Evolutionary conservation across 2,113 vertebrate species (phyloP).

Genomic region (Delphinus delphis): DNA sequence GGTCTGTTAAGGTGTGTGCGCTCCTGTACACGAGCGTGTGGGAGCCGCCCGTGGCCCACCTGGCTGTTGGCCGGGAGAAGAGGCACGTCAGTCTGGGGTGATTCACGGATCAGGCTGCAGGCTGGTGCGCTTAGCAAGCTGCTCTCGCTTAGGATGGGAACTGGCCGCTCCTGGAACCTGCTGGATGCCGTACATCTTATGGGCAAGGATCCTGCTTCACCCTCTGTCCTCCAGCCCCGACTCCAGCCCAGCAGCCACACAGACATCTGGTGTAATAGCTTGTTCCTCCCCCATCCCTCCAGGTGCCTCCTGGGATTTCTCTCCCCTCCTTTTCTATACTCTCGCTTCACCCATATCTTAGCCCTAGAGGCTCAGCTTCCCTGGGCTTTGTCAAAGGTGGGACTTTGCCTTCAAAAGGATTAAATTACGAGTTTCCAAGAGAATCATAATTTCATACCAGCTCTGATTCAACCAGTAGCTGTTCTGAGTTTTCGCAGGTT

Average conservation of each 20-base stretch:
- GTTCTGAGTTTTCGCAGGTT: background rate
- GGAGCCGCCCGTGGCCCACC: fast-evolving
- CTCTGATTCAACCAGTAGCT: background rate
- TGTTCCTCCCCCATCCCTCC: fast-evolving
- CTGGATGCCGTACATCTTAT: fast-evolving
- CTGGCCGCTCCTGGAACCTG: too few relatives aligned
- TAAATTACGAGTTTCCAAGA: background rate
- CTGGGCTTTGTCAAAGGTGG: background rate
- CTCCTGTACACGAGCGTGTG: fast-evolving
- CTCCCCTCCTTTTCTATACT: background rate
- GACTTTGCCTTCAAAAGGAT: background rate
- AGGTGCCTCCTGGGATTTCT: background rate
- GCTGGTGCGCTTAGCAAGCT: background rate
- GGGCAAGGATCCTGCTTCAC: background rate
- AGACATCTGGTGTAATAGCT: background rate
- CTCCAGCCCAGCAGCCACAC: background rate
- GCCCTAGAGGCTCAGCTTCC: background rate
- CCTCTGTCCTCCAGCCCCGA: background rate
- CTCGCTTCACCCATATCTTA: background rate
- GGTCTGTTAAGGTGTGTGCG: background rate
- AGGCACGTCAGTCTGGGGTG: fast-evolving
- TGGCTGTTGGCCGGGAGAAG: background rate
- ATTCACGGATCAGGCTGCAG: background rate
- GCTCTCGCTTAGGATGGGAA: fast-evolving
- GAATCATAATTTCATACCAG: background rate